phyloP scores from a whole-genome alignment of 2,113 vertebrate genomes.

The Halichoerus grypus region DNA sequence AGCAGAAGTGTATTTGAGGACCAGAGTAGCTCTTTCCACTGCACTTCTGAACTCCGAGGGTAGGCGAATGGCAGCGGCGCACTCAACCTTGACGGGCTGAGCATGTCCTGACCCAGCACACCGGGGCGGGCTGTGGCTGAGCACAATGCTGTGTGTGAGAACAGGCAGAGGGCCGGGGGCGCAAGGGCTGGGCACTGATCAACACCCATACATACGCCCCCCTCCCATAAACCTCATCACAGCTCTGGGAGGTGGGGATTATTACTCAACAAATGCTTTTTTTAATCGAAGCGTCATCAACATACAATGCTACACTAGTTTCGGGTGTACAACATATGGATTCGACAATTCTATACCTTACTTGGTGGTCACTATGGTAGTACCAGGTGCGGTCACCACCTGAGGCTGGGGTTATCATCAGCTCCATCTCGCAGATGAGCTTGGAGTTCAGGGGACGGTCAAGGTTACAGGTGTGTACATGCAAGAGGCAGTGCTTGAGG shows the following conservation, averaged over 20 bases:
- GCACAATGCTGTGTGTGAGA: neutral
- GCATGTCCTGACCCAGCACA: too few relatives aligned
- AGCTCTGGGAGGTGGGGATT: neutral
- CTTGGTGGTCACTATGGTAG: neutral
- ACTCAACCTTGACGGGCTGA: neutral
- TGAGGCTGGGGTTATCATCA: neutral
- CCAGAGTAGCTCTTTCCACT: neutral
- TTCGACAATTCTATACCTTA: neutral
- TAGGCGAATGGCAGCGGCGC: too few relatives aligned
- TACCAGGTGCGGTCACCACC: neutral
- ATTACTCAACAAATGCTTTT: neutral
- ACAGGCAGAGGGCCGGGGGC: neutral
- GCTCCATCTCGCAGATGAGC: neutral
- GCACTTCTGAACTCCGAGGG: neutral
- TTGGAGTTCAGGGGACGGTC: neutral
- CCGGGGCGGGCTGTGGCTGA: neutral
- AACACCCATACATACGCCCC: neutral
- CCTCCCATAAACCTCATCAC: neutral
- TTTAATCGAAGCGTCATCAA: neutral
- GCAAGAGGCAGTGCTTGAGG: neutral
- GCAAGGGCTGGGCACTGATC: neutral
- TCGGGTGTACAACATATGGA: neutral
- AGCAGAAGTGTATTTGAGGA: neutral
- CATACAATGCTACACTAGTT: neutral
- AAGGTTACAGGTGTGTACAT: neutral